Conservation (phyloP, 2,797 vertebrate species). For the Acipenser ruthenus region DNA sequence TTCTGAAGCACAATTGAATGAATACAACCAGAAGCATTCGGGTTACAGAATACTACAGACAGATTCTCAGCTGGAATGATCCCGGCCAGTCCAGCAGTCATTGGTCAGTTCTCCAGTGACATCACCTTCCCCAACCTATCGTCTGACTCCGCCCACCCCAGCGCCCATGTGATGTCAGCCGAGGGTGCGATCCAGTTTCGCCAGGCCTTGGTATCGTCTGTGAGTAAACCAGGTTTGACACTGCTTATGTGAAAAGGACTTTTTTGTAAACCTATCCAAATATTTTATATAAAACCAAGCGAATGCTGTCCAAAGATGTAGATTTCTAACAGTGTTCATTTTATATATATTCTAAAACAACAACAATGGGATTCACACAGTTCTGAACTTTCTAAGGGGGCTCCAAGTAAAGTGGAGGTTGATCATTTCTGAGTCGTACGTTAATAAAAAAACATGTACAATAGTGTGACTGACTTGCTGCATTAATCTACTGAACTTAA, state of each 20-base stretch:
- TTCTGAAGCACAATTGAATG: too few relatives aligned
- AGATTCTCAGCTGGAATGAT: too few relatives aligned
- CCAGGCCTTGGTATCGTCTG: background rate
- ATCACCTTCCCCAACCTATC: background rate
- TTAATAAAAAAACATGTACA: too few relatives aligned
- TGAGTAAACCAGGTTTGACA: constrained; percentile 20
- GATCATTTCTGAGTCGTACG: too few relatives aligned
- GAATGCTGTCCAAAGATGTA: constrained; percentile 55
- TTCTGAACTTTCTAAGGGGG: too few relatives aligned
- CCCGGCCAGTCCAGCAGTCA: background rate
- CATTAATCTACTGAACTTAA: too few relatives aligned
- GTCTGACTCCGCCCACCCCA: too few relatives aligned
- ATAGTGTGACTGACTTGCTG: too few relatives aligned
- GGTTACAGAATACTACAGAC: too few relatives aligned
- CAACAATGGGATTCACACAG: too few relatives aligned
- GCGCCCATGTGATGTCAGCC: background rate
- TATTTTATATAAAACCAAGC: constrained; percentile 49
- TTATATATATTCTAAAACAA: constrained; percentile 10
- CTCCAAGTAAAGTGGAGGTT: too few relatives aligned
- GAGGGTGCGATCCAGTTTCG: background rate
- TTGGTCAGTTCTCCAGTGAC: background rate
- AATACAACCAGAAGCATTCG: too few relatives aligned
- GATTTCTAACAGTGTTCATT: constrained; percentile 50
- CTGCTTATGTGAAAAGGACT: constrained; percentile 23
- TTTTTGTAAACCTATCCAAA: constrained; percentile 44